Evolutionary conservation across 2,888 invertebrate genomes (phyloP), one percentile per base, ranked within the genome.

Genomic region (Ennomos quercinarius): DNA sequence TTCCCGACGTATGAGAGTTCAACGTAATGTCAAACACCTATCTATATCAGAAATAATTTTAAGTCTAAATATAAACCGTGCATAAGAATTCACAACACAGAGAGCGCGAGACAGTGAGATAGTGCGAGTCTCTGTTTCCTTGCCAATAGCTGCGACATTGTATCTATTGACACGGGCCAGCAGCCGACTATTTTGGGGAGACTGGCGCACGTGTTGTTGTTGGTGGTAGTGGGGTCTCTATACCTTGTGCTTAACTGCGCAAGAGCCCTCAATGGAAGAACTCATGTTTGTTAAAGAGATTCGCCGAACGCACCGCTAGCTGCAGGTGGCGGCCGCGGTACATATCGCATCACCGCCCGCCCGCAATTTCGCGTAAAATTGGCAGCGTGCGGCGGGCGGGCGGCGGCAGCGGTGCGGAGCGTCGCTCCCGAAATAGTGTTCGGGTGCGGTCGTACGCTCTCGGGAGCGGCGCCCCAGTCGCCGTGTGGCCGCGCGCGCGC

Each of bases 11-110:
- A 90, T 91, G 89, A 90, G 91, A 91, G 91, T 91, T 91, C 91
- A 91, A 90, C 91, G 91, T 91, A 91, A 91, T 91, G 91, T 91
- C 91, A 91, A 91, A 91, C 91, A 91, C 91, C 90, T 91, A 91
- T 91, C 90, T 91, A 89, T 90, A 90, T 89, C 91, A 89, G 90
- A 91, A 91, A 91, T 91, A 91, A 91, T 91, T 90, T 89, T 84
- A 80, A 78, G 64, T 84, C 91, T 91, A 91, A 90, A 90, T 90
- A 89, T 91, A 91, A 87, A 87, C 84, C 85, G 83, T 89, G 90
- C 91, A 90, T 90, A 91, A 91, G 91, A 91, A 91, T 91, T 90
- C 89, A 91, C 91, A 91, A 91, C 91, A 91, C 81, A 83, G 88
- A 85, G 87, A 85, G 88, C 86, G 88, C 89, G 91, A 91, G 91